Evolutionary conservation across 2,888 invertebrate genomes (phyloP), one percentile per base, ranked within the genome.

Genomic region (Crematogaster levior): DNA sequence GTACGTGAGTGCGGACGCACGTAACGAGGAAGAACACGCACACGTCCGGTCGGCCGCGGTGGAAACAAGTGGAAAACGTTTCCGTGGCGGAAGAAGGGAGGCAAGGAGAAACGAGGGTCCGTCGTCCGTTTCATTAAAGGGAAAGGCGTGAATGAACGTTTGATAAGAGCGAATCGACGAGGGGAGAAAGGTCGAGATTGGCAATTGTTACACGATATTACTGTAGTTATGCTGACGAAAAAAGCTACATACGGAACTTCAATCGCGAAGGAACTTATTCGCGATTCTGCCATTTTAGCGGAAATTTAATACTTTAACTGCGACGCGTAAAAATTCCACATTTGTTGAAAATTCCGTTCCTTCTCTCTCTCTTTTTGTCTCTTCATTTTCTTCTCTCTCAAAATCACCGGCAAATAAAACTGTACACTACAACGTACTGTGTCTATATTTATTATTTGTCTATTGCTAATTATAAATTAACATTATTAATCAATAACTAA

Each of bases 21-120:
- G 70, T 48, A 51, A 73, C 43, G 53, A 58, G 82, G 63, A 77
- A 66, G 65, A 72, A 63, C 48, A 68, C 56, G 61, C 53, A 51
- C 70, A 30, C 75, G 61, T 84, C 83, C 70, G 12, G 37, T 37
- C 58, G 65, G 30, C 9, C 53, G 72, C 73, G 74, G 1, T 68
- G 53, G 63, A 83, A 82, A 68, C 72, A 65, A 37, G 63, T 60
- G 83, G 60, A 86, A 81, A 85, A 77, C 30, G 73, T 79, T 83
- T 74, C 83, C 75, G 80, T 51, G 53, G 43, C 40, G 60, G 63
- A 56, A 60, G 30, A 15, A 60, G 60, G n/a, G 51, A 48, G 65
- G n/a, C 37, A 65, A 40, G 48, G 5, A 12, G 53, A n/a, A 27
- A 15, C 51, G n/a, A 40, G 51, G 27, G 56, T 48, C 53, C 24